phyloP scores from a whole-genome alignment of 2,888 invertebrate species.

The Ethmia dodecea region DNA sequence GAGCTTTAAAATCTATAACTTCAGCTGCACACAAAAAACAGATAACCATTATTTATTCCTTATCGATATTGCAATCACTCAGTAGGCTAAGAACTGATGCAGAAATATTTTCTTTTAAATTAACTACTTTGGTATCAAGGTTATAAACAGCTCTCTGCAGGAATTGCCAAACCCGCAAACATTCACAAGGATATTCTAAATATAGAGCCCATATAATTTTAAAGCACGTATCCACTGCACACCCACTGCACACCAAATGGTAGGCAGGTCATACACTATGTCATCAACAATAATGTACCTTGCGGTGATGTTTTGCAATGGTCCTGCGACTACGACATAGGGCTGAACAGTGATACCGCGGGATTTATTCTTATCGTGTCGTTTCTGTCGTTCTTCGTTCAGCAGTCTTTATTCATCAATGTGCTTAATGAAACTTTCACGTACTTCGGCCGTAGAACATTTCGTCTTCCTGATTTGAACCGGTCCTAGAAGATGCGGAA shows the following conservation, averaged over 20 bases:
- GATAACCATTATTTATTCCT: too few species aligned
- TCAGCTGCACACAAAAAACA: too few species aligned
- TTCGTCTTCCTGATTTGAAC: background rate
- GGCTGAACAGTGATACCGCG: background rate
- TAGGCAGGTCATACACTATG: background rate
- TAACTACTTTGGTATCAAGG: too few species aligned
- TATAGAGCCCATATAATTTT: slow-evolving; percentile 3
- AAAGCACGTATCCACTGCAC: slow-evolving; percentile 1
- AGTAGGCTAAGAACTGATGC: too few species aligned
- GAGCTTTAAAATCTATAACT: too few species aligned
- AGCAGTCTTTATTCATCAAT: background rate
- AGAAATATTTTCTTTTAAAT: too few species aligned
- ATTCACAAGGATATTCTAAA: slow-evolving; percentile 1
- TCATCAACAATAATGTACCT: slow-evolving; percentile 1
- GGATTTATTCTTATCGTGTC: background rate
- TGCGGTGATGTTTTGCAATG: background rate
- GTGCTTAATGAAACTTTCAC: background rate
- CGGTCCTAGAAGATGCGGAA: background rate
- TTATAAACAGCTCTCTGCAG: too few species aligned
- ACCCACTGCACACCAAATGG: background rate
- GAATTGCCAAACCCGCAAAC: too few species aligned
- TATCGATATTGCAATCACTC: too few species aligned
- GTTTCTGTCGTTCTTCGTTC: background rate
- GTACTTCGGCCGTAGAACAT: background rate
- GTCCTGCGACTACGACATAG: background rate